These are phyloP conservation scores for Gobionotothen gibberifrons DNA, from an alignment of 2,797 vertebrate species.

Conservation along the genomic window DNA sequence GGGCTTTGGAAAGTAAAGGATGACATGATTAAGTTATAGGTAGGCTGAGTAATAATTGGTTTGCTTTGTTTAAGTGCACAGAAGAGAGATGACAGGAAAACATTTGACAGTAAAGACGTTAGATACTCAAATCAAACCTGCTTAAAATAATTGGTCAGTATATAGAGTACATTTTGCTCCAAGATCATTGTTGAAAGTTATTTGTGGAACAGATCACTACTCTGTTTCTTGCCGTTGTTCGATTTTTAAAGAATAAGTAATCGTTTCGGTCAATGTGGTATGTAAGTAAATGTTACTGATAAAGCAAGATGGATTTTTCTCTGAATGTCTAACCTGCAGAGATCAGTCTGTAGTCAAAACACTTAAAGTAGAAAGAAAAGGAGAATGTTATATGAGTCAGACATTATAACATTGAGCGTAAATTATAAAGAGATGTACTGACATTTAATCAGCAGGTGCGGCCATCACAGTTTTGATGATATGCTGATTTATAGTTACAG, in stretches of 20 bases:
- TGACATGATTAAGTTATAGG: background rate
- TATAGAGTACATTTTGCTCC: background rate
- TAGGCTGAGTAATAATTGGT: background rate
- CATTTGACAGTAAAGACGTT: background rate
- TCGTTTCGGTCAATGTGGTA: background rate
- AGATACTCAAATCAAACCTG: background rate
- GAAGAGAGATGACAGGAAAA: background rate
- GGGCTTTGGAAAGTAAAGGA: background rate
- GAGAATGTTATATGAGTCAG: background rate
- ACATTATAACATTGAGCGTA: too few relatives aligned
- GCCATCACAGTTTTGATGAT: background rate
- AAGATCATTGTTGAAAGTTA: background rate
- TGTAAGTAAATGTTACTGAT: background rate
- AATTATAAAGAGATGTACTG: too few relatives aligned
- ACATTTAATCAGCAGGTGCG: background rate
- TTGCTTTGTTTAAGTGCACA: background rate
- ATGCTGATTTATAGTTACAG: conserved; percentile 1
- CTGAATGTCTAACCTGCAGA: background rate
- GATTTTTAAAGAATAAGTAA: background rate
- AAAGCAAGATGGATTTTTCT: background rate
- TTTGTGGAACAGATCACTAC: background rate
- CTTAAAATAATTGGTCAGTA: background rate
- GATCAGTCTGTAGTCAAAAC: background rate
- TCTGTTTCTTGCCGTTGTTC: background rate
- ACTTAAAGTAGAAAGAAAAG: background rate